phyloP scores from a whole-genome alignment of 2,797 vertebrate genomes.

The Anabas testudineus region DNA sequence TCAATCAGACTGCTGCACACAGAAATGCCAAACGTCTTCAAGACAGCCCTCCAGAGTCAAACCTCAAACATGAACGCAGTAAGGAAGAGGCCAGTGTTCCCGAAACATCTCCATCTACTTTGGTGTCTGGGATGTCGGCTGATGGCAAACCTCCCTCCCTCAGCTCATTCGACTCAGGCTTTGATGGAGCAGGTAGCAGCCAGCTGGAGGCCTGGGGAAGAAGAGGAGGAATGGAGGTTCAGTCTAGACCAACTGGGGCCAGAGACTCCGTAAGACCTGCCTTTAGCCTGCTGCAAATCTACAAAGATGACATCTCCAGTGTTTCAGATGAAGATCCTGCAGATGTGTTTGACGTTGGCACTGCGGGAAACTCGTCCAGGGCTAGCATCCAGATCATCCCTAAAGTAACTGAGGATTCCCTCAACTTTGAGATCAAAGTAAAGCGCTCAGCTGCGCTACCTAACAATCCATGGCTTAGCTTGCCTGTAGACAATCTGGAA shows the following conservation, averaged over 20 bases:
- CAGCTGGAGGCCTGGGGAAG: slow-evolving; percentile 56
- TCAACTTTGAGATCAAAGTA: slow-evolving; percentile 81
- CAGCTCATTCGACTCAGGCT: slow-evolving; percentile 82
- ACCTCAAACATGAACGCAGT: neutral
- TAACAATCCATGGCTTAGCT: slow-evolving; percentile 84
- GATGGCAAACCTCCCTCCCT: slow-evolving; percentile 69
- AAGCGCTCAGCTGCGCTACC: slow-evolving; percentile 65
- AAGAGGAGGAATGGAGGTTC: slow-evolving; percentile 39
- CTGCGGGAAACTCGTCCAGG: slow-evolving; percentile 50
- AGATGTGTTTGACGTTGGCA: slow-evolving; percentile 42
- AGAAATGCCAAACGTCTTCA: neutral
- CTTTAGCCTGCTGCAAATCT: slow-evolving; percentile 32
- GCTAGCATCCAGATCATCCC: slow-evolving; percentile 75
- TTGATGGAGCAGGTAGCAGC: slow-evolving; percentile 72
- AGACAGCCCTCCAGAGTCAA: neutral
- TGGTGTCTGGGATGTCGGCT: neutral
- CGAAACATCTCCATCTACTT: neutral
- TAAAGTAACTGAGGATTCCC: slow-evolving; percentile 56
- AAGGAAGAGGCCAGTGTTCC: neutral
- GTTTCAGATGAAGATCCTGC: slow-evolving; percentile 51
- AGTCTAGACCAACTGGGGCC: slow-evolving; percentile 5
- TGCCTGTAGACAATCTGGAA: slow-evolving; percentile 81
- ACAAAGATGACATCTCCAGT: slow-evolving; percentile 49
- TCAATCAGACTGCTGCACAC: neutral
- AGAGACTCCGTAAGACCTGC: slow-evolving; percentile 27